Conservation (phyloP, 2,888 invertebrate genomes). For the Muschampia plurimacula region DNA sequence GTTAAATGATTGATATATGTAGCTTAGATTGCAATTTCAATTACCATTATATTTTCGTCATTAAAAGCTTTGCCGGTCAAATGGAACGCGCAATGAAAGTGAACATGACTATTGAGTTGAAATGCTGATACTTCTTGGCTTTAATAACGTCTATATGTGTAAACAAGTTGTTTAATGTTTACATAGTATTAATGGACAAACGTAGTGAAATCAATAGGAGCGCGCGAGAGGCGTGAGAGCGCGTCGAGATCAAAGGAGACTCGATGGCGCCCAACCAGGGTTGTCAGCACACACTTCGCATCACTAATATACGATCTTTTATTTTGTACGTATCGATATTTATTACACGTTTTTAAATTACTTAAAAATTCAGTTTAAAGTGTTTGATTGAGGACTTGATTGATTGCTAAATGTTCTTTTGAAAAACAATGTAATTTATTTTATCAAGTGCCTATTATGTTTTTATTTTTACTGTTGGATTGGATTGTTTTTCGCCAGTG, state of each 20-base stretch:
- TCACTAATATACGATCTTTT: slow-evolving; percentile 25
- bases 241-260: slow-evolving; percentile 54
- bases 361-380: background rate
- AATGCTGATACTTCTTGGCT: slow-evolving; percentile 14
- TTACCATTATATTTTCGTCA: background rate
- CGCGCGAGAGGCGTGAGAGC: slow-evolving; percentile 54
- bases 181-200: slow-evolving; percentile 50
- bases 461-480: too few species aligned
- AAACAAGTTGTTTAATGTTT: slow-evolving; percentile 47
- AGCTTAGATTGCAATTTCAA: background rate
- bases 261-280: slow-evolving; percentile 48
- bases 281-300: slow-evolving; percentile 39
- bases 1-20: slow-evolving; percentile 23
- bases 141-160: slow-evolving; percentile 41
- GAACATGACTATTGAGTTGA: slow-evolving; percentile 9
- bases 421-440: too few species aligned
- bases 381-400: too few species aligned
- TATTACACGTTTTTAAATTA: background rate
- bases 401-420: too few species aligned
- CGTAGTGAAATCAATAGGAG: slow-evolving; percentile 55
- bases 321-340: slow-evolving; percentile 14
- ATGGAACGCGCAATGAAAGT: slow-evolving; percentile 18
- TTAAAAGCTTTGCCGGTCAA: slow-evolving; percentile 4
- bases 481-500: too few species aligned
- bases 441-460: too few species aligned